phyloP scores from a whole-genome alignment of 2,797 vertebrate genomes.

The Tragopan temminckii region DNA sequence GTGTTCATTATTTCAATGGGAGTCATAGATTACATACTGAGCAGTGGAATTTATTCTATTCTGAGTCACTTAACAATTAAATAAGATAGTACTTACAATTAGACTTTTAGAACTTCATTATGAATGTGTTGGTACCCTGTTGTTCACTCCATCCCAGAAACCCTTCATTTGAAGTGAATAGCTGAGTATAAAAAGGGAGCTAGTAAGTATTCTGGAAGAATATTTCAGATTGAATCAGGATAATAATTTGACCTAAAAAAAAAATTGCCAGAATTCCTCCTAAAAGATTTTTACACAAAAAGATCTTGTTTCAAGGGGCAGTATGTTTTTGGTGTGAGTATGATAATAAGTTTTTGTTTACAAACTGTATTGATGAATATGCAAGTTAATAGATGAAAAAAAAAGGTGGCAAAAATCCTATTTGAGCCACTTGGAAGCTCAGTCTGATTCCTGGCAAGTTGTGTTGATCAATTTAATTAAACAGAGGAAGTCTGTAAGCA shows the following conservation, averaged over 20 bases:
- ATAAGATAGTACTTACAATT: conserved; percentile 1
- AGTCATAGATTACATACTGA: conserved; percentile 14
- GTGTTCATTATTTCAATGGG: background rate
- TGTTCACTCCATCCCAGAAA: background rate
- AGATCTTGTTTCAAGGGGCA: background rate
- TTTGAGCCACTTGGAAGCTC: background rate
- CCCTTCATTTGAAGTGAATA: background rate
- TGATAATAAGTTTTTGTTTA: background rate
- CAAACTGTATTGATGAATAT: background rate
- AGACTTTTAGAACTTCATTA: background rate
- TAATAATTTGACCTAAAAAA: background rate
- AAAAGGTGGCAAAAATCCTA: background rate
- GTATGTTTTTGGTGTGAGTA: background rate
- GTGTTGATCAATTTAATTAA: too few species aligned
- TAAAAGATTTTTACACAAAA: background rate
- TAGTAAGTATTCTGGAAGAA: background rate
- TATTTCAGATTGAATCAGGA: background rate
- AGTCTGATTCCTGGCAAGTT: background rate
- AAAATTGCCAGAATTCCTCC: background rate
- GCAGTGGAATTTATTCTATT: conserved; percentile 4
- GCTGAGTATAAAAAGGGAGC: background rate
- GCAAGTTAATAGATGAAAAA: background rate
- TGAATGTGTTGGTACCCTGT: background rate
- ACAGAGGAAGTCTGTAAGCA: background rate
- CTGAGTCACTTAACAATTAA: background rate